Evolutionary conservation across 2,113 vertebrate species (phyloP), one percentile per base, ranked within the genome.

Genomic region (Promerops cafer): DNA sequence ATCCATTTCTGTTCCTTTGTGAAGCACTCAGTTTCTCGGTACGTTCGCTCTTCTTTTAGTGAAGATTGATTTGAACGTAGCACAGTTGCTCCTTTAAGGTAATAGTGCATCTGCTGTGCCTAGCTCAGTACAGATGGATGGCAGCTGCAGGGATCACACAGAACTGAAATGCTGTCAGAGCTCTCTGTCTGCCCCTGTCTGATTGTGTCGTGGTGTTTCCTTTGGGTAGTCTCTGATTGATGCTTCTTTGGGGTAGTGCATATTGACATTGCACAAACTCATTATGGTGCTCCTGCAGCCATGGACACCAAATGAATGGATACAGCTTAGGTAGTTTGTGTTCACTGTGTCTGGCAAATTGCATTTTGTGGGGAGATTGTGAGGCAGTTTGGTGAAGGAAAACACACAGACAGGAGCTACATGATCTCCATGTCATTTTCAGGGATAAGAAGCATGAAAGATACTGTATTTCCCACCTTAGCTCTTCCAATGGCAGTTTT

Each of bases 171-270:
- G 57, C 84, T 78, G 83, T 87, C 95, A 69, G 72, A 83, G 50
- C 30, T 94, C 82, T 72, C 42, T 85, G 0, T 20, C 53, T 80
- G 71, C 59, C 22, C 16, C 90, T 61, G 17, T 78, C 78, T 53
- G 60, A 75, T 33, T 44, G 24, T 83, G 45, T 26, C 54, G 57
- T 18, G 2, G 21, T 54, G 59, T 87, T 95, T 95, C 75, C 91
- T 96, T 90, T 75, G 23, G 78, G 35, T 77, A 49, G 80, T 39
- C 44, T 77, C 57, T 57, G 60, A 83, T 92, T 94, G 88, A 20
- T 91, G 57, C 78, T 92, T 93, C 65, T 94, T 94, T 95, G 37
- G 17, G 13, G 21, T 54, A 92, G 91, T 50, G 65, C 95, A 87
- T 92, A 68, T 97, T 63, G 87, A 94, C 83, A 63, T 31, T 86